phyloP scores from a whole-genome alignment of 2,113 vertebrate species.

The Scartelaos histophorus region DNA sequence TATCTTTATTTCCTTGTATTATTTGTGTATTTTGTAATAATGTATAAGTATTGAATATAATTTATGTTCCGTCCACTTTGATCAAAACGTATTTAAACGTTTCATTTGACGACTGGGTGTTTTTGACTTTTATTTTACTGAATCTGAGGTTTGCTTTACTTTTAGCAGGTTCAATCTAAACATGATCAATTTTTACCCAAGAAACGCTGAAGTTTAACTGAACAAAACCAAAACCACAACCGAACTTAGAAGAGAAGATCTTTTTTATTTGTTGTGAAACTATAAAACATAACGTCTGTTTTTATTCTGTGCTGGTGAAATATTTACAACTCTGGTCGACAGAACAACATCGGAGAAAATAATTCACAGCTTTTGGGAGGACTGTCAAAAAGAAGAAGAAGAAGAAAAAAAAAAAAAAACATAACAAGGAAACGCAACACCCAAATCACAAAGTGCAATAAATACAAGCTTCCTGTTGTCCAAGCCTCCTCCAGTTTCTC shows the following conservation, averaged over 20 bases:
- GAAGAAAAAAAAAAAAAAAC: conserved; percentile 37
- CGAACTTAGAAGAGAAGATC: conserved; percentile 68
- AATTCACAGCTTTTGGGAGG: conserved; percentile 83
- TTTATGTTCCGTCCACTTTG: too few species aligned
- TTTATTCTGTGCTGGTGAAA: conserved; percentile 77
- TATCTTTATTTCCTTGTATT: too few species aligned
- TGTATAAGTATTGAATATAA: too few species aligned
- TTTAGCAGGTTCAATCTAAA: too few species aligned
- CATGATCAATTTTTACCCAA: too few species aligned
- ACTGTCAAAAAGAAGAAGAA: conserved; percentile 54
- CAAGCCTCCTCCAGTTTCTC: conserved; percentile 38
- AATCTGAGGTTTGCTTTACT: too few species aligned
- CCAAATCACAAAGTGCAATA: conserved; percentile 83
- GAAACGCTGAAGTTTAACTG: too few species aligned
- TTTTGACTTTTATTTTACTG: too few species aligned
- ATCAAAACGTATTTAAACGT: too few species aligned
- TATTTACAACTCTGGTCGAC: conserved; percentile 82
- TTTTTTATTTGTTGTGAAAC: conserved; percentile 82
- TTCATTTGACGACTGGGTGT: too few species aligned
- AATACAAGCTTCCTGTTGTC: conserved; percentile 73
- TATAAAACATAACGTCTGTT: conserved; percentile 76
- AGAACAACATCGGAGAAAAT: conserved; percentile 78
- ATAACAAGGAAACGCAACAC: conserved; percentile 58
- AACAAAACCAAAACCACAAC: not conserved
- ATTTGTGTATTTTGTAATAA: too few species aligned